Conservation (phyloP, 2,113 vertebrate species). For the Chaetodon auriga region DNA sequence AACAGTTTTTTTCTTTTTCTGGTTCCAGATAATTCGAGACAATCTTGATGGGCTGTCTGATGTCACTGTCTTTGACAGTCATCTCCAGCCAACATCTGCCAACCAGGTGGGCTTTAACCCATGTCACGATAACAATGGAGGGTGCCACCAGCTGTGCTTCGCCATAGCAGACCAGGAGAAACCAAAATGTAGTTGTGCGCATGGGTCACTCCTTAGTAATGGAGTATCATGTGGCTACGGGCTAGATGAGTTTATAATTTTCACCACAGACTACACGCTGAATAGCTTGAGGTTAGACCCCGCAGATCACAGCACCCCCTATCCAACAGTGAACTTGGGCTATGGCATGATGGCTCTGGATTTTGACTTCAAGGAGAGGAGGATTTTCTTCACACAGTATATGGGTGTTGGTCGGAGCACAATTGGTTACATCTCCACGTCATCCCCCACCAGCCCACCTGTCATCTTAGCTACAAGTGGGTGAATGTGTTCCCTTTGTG, state of each 20-base stretch:
- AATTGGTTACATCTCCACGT: conserved; percentile 88
- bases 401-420: conserved; percentile 80
- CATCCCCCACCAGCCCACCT: conserved; percentile 78
- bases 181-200: conserved; percentile 91
- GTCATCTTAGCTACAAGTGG: conserved; percentile 87
- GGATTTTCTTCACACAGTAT: conserved; percentile 91
- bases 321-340: conserved; percentile 82
- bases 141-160: conserved; percentile 93
- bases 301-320: conserved; percentile 89
- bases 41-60: conserved; percentile 88
- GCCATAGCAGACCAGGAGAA: conserved; percentile 84
- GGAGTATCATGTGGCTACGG: conserved; percentile 90
- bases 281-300: conserved; percentile 90
- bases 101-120: conserved; percentile 90
- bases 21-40: conserved; percentile 87
- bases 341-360: conserved; percentile 86
- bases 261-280: conserved; percentile 87
- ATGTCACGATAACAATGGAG: conserved; percentile 89
- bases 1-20: neutral
- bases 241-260: conserved; percentile 89
- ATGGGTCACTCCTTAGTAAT: conserved; percentile 87
- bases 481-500: conserved; percentile 27
- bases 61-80: conserved; percentile 86
- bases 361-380: conserved; percentile 88
- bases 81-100: conserved; percentile 87